Conservation (phyloP, 30 jellyfish, hydroid and myxozoan genomes). For the Euphysa ruthae region DNA sequence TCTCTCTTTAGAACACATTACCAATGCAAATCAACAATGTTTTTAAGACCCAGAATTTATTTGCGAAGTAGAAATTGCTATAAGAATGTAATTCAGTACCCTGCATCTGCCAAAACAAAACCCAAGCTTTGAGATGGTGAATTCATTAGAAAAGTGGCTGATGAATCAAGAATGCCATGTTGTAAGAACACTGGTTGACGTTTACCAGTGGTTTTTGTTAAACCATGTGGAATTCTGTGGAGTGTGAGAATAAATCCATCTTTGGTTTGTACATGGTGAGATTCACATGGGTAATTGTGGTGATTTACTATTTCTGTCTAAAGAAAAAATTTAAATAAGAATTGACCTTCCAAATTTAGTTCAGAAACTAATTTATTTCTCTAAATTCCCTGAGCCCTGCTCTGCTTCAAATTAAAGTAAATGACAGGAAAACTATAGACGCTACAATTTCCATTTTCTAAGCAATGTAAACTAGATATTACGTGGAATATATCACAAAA, state of each 20-base stretch:
- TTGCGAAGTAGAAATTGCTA: no score
- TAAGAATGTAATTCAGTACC: constrained; percentile 30
- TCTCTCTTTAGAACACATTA: no score
- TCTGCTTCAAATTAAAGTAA: no score
- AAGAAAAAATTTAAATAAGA: not conserved
- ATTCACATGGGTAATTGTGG: constrained; percentile 83
- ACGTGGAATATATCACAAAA: no score
- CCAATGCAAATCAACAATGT: no score
- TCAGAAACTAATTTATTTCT: no score
- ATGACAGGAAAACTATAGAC: not conserved
- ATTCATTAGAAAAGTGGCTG: constrained; percentile 75
- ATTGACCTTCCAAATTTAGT: no score
- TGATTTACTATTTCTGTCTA: constrained; percentile 58
- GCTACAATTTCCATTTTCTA: no score
- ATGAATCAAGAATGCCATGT: constrained; percentile 75
- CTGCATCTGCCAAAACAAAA: constrained; percentile 75
- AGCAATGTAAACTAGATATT: no score
- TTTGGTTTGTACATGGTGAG: constrained; percentile 53
- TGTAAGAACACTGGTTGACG: constrained; percentile 71
- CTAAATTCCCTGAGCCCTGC: no score
- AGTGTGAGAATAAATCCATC: constrained; percentile 83
- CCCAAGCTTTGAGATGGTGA: constrained; percentile 77
- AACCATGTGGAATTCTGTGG: constrained; percentile 86
- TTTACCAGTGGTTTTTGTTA: not conserved
- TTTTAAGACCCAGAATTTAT: no score